Evolutionary conservation across 2,888 invertebrate genomes (phyloP).

Genomic region (Phortica okadai): DNA sequence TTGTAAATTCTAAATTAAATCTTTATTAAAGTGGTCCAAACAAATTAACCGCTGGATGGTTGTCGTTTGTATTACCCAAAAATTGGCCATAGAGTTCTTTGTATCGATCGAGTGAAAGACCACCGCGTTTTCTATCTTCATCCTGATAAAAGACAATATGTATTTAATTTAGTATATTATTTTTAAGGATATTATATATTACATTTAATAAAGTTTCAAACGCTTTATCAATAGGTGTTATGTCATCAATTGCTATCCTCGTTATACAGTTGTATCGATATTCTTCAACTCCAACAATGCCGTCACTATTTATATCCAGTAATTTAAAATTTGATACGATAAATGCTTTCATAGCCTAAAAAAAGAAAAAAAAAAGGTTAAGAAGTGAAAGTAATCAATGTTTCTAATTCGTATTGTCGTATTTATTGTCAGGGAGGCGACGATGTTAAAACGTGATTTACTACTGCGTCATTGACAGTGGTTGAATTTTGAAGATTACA

Average conservation of each 20-base stretch:
- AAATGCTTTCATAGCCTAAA: slow-evolving; percentile 87
- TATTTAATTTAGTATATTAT: not conserved
- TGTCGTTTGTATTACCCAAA: slow-evolving; percentile 85
- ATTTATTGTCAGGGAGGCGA: too few relatives aligned
- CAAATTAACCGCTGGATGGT: slow-evolving; percentile 84
- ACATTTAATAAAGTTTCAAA: slow-evolving; percentile 86
- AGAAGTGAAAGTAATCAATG: too few relatives aligned
- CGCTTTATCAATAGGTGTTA: slow-evolving; percentile 86
- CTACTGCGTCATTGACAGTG: too few relatives aligned
- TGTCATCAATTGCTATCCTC: slow-evolving; percentile 86
- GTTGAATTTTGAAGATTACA: too few relatives aligned
- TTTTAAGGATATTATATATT: slow-evolving; percentile 60
- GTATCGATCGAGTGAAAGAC: slow-evolving; percentile 86
- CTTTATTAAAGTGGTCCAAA: slow-evolving; percentile 83
- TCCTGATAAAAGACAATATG: slow-evolving; percentile 79
- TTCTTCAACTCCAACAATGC: slow-evolving; percentile 87
- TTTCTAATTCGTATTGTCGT: too few relatives aligned
- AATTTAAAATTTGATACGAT: slow-evolving; percentile 90
- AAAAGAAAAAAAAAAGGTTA: slow-evolving; percentile 32
- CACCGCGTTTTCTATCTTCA: slow-evolving; percentile 87
- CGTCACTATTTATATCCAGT: slow-evolving; percentile 88
- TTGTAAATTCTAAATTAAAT: slow-evolving; percentile 58
- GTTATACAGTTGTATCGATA: slow-evolving; percentile 89
- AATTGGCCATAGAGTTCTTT: slow-evolving; percentile 90
- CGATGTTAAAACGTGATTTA: too few relatives aligned